These are phyloP conservation scores for Pandemis cinnamomeana DNA, from an alignment of 2,888 invertebrate genomes.

Conservation along the genomic window DNA sequence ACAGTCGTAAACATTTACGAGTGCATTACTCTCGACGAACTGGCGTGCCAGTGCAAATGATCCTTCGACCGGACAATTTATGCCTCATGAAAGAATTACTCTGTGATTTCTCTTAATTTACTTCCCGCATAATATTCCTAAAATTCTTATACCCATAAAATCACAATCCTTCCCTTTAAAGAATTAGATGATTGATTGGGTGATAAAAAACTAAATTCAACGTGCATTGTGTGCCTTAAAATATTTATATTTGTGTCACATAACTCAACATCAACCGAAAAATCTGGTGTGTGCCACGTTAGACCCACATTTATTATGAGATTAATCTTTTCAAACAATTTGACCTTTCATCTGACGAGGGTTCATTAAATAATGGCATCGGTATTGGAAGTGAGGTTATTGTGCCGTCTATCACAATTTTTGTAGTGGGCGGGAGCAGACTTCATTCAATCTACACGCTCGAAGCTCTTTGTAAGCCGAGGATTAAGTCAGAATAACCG, in stretches of 20 bases:
- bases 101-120: constrained; percentile 38
- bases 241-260: constrained; percentile 68
- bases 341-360: constrained; percentile 84
- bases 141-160: constrained; percentile 38
- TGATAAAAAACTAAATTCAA: constrained; percentile 55
- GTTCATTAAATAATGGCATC: constrained; percentile 83
- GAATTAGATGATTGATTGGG: constrained; percentile 48
- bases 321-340: constrained; percentile 85
- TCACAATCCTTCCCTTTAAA: constrained; percentile 46
- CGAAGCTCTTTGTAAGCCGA: constrained; percentile 37
- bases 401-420: constrained; percentile 82
- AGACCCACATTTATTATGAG: constrained; percentile 81
- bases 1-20: constrained; percentile 81
- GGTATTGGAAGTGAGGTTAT: constrained; percentile 80
- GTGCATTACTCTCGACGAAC: constrained; percentile 78
- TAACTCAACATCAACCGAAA: constrained; percentile 70
- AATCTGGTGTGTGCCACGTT: constrained; percentile 72
- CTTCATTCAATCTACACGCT: constrained; percentile 53
- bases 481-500: constrained; percentile 42
- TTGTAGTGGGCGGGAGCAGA: constrained; percentile 69
- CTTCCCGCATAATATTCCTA: constrained; percentile 18
- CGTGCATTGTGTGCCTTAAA: constrained; percentile 56
- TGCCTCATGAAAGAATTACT: constrained; percentile 37
- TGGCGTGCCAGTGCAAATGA: constrained; percentile 70
- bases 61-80: constrained; percentile 52